Conservation (phyloP, 2,888 invertebrate genomes). For the Drosophila atroscutellata region DNA sequence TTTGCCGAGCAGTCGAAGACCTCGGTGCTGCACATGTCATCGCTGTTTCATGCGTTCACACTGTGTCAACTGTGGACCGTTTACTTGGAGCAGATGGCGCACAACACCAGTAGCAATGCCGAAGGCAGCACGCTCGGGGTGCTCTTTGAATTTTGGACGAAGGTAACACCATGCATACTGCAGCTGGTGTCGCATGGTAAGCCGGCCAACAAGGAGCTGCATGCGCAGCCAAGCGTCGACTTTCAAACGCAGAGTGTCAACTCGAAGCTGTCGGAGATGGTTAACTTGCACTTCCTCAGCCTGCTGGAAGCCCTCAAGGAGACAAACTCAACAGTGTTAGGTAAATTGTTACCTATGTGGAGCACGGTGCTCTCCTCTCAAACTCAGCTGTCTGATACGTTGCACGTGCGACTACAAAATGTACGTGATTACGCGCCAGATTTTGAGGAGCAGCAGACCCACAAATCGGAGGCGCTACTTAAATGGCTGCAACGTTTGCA, state of each 20-base stretch:
- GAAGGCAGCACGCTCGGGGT: constrained; percentile 93
- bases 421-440: constrained; percentile 92
- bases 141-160: constrained; percentile 99
- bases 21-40: constrained; percentile 97
- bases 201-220: constrained; percentile 88
- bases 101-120: constrained; percentile 88
- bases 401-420: constrained; percentile 93
- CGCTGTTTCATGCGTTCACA: constrained; percentile 98
- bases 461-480: constrained; percentile 86
- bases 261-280: constrained; percentile 96
- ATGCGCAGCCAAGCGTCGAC: constrained; percentile 47
- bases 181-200: constrained; percentile 96
- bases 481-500: constrained; percentile 96
- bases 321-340: constrained; percentile 96
- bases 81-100: constrained; percentile 96
- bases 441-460: constrained; percentile 84
- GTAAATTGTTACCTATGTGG: constrained; percentile 97
- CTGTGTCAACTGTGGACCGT: constrained; percentile 99
- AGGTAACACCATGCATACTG: constrained; percentile 97
- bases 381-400: constrained; percentile 95
- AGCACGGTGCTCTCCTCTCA: constrained; percentile 97
- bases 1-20: constrained; percentile 98
- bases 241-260: constrained; percentile 68
- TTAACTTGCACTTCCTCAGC: constrained; percentile 97
- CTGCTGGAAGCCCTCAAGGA: constrained; percentile 97